Conservation (phyloP, 1,140 invertebrate species). For the Hylaeus anthracinus region DNA sequence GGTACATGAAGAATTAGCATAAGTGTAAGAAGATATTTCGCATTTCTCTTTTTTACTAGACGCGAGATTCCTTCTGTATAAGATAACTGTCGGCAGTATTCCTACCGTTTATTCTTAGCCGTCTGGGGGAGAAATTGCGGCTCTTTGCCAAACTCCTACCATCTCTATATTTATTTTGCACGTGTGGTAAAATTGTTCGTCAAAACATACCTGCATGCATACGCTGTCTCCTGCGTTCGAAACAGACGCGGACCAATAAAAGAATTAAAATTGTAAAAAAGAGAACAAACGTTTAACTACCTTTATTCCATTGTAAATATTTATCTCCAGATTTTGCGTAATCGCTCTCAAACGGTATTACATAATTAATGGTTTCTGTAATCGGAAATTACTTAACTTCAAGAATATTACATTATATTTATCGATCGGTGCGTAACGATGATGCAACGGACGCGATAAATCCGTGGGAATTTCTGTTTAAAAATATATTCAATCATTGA, state of each 20-base stretch:
- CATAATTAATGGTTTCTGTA: conserved; percentile 1
- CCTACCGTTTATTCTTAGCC: conserved; percentile 74
- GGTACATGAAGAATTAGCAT: too few relatives aligned
- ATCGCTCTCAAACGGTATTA: not conserved
- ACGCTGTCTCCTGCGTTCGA: too few relatives aligned
- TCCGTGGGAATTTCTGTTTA: not conserved
- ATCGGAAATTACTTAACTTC: conserved; percentile 6
- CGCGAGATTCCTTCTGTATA: conserved; percentile 41
- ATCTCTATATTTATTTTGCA: conserved; percentile 62
- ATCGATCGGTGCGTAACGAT: conserved; percentile 8
- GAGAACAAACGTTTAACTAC: not conserved
- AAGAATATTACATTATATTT: conserved; percentile 27
- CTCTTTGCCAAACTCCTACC: conserved; percentile 69
- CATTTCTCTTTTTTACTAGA: conserved; percentile 9
- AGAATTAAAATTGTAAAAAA: not conserved
- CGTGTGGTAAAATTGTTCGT: conserved; percentile 29
- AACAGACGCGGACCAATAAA: not conserved
- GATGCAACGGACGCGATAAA: conserved; percentile 21
- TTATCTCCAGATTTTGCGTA: conserved; percentile 3
- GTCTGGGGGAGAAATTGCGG: conserved; percentile 65
- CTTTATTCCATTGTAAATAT: conserved; percentile 14
- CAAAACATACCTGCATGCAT: conserved; percentile 12
- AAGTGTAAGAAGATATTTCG: not conserved
- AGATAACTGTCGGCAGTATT: conserved; percentile 66
- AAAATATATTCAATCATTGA: not conserved